Base-by-base conservation (phyloP, 2,797 vertebrate genomes). In the Enteromius fasciolatus region DNA sequence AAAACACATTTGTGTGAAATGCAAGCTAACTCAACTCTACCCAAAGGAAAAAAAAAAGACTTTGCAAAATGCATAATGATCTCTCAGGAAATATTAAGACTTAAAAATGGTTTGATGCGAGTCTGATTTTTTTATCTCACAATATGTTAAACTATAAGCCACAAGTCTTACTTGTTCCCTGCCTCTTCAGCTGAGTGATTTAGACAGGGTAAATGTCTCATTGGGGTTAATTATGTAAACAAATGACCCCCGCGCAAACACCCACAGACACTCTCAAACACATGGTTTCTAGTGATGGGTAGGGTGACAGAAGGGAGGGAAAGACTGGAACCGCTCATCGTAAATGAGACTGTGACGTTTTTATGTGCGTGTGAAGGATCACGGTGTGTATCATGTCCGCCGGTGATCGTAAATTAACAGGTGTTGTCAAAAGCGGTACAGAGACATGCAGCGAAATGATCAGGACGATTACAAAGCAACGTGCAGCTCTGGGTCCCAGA, bases 391-490 rank as follows among this genome's bases (percentile, higher is more conserved):
- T 68, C 59, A 68, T 25, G 70, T 83, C 70, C 39, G n/a, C 54
- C 20, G 4, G 10, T 28, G 50, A 20, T 46, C 28, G 20, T 81
- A 87, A 83, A 82, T 81, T 57, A 82, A 36, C 36, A 73, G 57
- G n/a, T 63, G 79, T 18, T 46, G 64, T 88, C 86, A 89, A 82
- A 89, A 76, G 72, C 86, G 86, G 84, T 68, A 81, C 52, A 73
- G 77, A 85, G 84, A 83, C 72, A 73, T 83, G 84, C 77, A 61
- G 76, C 1, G 5, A 76, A 81, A 72, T 70, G 64, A 81, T 85
- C 78, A 75, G 72, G 41, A 69, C 31, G 41, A 76, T 87, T 78
- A 67, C 31, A 76, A 63, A 67, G 48, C 36, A 48, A 18, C 52
- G 12, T 15, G 76, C 25, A 63, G 15, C n/a, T 78, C 20, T 39